Evolutionary conservation across 2,797 vertebrate species (phyloP).

Genomic region (Monodelphis domestica): DNA sequence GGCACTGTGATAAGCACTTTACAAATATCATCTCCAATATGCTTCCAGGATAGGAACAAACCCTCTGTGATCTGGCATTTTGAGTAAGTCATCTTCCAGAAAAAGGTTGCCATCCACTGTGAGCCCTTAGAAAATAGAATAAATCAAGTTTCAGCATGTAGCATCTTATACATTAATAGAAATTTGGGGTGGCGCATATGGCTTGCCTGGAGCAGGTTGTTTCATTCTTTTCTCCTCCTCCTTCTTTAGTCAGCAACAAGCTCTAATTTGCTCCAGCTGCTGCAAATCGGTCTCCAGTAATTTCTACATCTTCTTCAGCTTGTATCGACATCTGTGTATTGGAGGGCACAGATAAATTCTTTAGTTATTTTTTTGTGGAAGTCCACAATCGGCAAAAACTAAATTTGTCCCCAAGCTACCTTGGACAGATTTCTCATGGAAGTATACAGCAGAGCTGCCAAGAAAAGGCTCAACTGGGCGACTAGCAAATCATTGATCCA

Average conservation of each 20-base stretch:
- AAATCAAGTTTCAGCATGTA: conserved; percentile 58
- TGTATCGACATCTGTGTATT: conserved; percentile 70
- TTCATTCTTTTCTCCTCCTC: conserved; percentile 65
- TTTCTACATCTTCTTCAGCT: conserved; percentile 73
- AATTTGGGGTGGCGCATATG: conserved; percentile 73
- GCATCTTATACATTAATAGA: conserved; percentile 71
- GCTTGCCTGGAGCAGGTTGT: conserved; percentile 75
- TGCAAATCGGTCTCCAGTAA: conserved; percentile 75
- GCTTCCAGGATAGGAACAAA: background rate
- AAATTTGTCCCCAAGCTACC: conserved; percentile 48
- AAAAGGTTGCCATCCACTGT: conserved; percentile 49
- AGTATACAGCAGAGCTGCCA: conserved; percentile 28
- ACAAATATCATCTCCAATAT: background rate
- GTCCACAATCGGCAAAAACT: conserved; percentile 21
- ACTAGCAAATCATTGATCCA: conserved; percentile 34
- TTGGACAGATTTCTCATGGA: conserved; percentile 27
- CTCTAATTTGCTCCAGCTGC: conserved; percentile 76
- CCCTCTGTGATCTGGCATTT: conserved; percentile 33
- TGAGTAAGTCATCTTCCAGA: conserved; percentile 28
- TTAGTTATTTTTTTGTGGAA: conserved; percentile 65
- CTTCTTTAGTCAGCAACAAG: conserved; percentile 65
- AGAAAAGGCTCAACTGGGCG: conserved; percentile 20
- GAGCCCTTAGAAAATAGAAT: conserved; percentile 42
- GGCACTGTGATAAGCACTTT: background rate
- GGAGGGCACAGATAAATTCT: conserved; percentile 61